Conservation (phyloP, 1,140 invertebrate species). For the Mya arenaria region DNA sequence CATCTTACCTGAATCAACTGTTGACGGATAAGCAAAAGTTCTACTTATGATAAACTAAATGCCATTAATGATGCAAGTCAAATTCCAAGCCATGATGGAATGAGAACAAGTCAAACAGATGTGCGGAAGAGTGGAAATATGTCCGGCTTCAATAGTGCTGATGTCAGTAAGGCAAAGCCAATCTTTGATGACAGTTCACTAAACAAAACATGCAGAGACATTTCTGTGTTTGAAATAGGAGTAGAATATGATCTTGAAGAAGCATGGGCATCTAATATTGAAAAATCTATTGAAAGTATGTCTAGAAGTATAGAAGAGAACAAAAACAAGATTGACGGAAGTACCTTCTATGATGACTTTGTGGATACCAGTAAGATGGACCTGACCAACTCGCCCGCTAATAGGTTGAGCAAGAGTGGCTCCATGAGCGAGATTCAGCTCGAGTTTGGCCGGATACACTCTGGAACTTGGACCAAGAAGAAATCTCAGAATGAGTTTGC, state of each 20-base stretch:
- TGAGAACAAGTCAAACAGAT: neutral
- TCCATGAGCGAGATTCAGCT: constrained; percentile 48
- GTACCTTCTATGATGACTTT: constrained; percentile 46
- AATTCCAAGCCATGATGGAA: constrained; percentile 56
- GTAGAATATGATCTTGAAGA: constrained; percentile 51
- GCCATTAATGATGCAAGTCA: constrained; percentile 61
- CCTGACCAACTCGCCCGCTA: constrained; percentile 39
- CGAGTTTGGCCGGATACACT: constrained; percentile 59
- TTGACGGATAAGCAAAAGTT: constrained; percentile 68
- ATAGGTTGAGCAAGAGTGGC: constrained; percentile 49
- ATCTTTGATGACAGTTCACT: constrained; percentile 18
- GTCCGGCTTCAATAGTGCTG: neutral
- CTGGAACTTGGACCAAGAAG: constrained; percentile 74
- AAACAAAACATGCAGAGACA: constrained; percentile 44
- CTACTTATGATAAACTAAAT: constrained; percentile 74
- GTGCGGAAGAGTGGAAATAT: neutral
- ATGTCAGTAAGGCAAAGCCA: neutral
- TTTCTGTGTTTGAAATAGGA: constrained; percentile 46
- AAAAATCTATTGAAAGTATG: constrained; percentile 51
- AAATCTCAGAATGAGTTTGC: constrained; percentile 62
- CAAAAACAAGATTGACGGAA: constrained; percentile 1
- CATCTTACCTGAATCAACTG: constrained; percentile 36
- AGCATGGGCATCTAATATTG: constrained; percentile 52
- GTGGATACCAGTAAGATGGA: constrained; percentile 47
- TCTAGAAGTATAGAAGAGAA: constrained; percentile 49